Percentiles rank a stretch among this genome's conserved stretches.
phyloP scores from a whole-genome alignment of 2,797 vertebrate species.

The Pogoniulus pusillus region DNA sequence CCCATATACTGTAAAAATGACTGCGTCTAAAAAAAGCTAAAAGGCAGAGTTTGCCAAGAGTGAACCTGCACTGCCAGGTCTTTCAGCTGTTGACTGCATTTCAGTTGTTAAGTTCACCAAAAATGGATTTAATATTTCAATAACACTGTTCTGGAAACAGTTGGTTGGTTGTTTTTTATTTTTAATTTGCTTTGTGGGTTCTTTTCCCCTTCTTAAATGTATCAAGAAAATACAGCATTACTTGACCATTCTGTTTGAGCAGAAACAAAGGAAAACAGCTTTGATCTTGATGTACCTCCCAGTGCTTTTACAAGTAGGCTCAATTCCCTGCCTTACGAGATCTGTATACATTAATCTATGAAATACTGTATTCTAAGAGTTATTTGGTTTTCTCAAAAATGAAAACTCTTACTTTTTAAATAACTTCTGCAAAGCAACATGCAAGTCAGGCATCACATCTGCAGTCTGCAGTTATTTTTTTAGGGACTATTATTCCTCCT shows the following conservation, averaged over 20 bases:
- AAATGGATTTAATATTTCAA: neutral
- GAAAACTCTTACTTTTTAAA: neutral
- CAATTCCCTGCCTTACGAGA: neutral
- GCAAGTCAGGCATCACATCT: neutral
- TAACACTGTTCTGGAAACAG: neutral
- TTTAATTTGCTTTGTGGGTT: neutral
- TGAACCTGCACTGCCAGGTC: neutral
- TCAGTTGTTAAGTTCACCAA: neutral
- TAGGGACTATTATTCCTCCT: neutral
- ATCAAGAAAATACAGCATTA: neutral
- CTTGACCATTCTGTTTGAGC: neutral
- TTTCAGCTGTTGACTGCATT: neutral
- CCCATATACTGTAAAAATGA: neutral
- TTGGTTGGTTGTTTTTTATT: no score
- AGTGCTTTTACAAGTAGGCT: neutral
- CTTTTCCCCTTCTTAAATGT: neutral
- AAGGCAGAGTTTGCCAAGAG: neutral
- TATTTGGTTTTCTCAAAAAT: neutral
- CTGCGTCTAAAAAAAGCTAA: neutral
- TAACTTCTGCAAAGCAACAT: neutral
- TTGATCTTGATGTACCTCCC: neutral
- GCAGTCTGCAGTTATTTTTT: neutral
- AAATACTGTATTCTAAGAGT: neutral
- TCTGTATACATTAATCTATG: neutral
- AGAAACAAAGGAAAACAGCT: neutral